Percentiles rank a stretch among this genome's conserved stretches.
Conservation (phyloP, 2,888 invertebrate genomes). For the Hesperia comma region DNA sequence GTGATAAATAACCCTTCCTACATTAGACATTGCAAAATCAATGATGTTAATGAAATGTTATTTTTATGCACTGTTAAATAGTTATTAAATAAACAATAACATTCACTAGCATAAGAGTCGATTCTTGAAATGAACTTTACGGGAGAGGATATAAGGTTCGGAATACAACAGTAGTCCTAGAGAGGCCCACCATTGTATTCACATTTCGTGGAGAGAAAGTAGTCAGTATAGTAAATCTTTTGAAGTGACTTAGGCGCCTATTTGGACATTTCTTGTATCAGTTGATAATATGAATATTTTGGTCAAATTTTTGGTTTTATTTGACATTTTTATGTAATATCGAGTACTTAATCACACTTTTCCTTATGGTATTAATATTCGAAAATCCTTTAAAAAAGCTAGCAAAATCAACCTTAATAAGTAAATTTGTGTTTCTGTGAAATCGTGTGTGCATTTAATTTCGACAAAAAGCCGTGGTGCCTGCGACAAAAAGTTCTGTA, state of each 20-base stretch:
- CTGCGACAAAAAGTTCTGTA: constrained; percentile 50
- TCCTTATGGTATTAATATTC: too few relatives aligned
- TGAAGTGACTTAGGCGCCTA: background rate
- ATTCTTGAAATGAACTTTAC: background rate
- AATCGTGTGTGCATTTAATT: constrained; percentile 41
- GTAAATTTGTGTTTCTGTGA: background rate
- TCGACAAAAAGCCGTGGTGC: constrained; percentile 16
- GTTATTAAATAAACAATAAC: too few relatives aligned
- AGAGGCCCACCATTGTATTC: constrained; percentile 15
- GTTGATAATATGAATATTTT: too few relatives aligned
- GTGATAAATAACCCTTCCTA: too few relatives aligned
- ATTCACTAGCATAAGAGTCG: background rate
- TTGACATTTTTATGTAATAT: too few relatives aligned
- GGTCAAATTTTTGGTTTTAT: too few relatives aligned
- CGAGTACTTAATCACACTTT: too few relatives aligned
- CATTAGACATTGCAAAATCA: too few relatives aligned
- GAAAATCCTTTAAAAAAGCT: too few relatives aligned
- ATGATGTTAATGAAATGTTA: too few relatives aligned
- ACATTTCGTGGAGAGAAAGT: background rate
- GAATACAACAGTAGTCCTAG: background rate
- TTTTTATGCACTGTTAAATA: too few relatives aligned
- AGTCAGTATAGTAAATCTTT: constrained; percentile 11
- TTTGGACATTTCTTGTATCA: background rate
- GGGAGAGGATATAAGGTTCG: background rate
- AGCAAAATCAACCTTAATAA: too few relatives aligned